Evolutionary conservation across 2,797 vertebrate species (phyloP).

Genomic region (Taeniopygia guttata): DNA sequence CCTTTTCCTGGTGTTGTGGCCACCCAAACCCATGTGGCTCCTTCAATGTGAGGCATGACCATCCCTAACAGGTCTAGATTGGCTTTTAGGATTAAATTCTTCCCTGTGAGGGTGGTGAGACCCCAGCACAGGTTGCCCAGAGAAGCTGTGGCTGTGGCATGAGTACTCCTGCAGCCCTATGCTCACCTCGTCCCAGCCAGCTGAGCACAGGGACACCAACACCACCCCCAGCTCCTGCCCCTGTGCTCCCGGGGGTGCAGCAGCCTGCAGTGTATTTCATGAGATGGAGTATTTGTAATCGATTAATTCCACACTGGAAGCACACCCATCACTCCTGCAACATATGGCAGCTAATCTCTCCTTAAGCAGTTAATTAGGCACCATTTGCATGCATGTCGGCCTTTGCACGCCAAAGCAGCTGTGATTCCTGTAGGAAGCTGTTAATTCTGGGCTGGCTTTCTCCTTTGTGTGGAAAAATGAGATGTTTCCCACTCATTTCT

Average conservation of each 20-base stretch:
- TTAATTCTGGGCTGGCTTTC: not conserved
- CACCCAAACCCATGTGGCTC: rapidly evolving
- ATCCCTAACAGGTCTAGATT: not conserved
- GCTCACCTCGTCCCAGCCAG: too few relatives aligned
- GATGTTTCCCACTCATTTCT: not conserved
- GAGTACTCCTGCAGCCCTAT: not conserved
- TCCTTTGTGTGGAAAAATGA: not conserved
- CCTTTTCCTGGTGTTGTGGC: rapidly evolving
- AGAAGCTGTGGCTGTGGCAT: not conserved
- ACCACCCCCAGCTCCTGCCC: rapidly evolving
- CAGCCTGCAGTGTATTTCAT: not conserved
- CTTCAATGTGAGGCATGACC: rapidly evolving
- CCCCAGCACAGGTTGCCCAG: not conserved
- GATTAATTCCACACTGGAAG: slow-evolving; percentile 14
- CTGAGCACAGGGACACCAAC: not conserved
- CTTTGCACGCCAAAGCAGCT: not conserved
- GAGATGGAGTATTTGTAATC: slow-evolving; percentile 19
- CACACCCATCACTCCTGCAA: slow-evolving; percentile 42
- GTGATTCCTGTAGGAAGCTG: not conserved
- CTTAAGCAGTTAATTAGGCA: slow-evolving; percentile 66
- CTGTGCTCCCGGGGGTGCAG: not conserved
- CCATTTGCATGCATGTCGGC: slow-evolving; percentile 38
- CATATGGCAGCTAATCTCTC: slow-evolving; percentile 66
- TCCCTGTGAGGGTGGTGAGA: not conserved
- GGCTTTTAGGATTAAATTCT: not conserved